Evolutionary conservation across 2,113 vertebrate genomes (phyloP), one percentile per base, ranked within the genome.

Genomic region (Oreochromis niloticus): DNA sequence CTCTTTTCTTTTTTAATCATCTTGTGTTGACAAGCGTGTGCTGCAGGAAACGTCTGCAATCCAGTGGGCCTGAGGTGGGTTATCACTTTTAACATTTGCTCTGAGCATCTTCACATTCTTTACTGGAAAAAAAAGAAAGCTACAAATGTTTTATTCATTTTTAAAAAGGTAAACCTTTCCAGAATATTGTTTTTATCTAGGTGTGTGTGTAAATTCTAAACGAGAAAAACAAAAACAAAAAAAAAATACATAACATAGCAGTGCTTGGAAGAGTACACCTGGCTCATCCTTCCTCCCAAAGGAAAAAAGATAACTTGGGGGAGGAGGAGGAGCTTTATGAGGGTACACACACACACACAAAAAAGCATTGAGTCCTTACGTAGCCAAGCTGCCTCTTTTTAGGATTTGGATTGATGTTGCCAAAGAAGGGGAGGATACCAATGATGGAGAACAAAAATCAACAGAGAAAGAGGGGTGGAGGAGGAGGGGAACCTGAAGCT

Each of bases 371-470:
- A 93, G 95, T 96, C 95, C 94, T 92, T 90, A 92, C 83, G 91
- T 94, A 92, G 89, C 93, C 92, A 95, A 97, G 96, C 96, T 97
- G 96, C 96, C 97, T 96, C 88, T 92, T 95, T 94, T 92, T 83
- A 83, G 85, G 91, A 90, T 92, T 95, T 88, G 93, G 94, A 93
- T 92, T 90, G 95, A 88, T 82, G 85, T 93, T 90, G 90, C 85
- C 79, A 14, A 82, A 68, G 34, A n/a, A 55, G 39, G 75, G 39
- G 14, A 73, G 63, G 54, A 73, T 30, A 89, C 66, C 80, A 73
- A 92, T 86, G 91, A 91, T 12, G 17, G 85, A 84, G 66, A 89
- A 61, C 46, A 85, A 86, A 87, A 82, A 90, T 27, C n/a, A 71
- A 79, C 81, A 88, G 36, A 83, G 59, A 57, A 19, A 59, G 82